phyloP scores from a whole-genome alignment of 2,113 vertebrate species.

The Pan paniscus region DNA sequence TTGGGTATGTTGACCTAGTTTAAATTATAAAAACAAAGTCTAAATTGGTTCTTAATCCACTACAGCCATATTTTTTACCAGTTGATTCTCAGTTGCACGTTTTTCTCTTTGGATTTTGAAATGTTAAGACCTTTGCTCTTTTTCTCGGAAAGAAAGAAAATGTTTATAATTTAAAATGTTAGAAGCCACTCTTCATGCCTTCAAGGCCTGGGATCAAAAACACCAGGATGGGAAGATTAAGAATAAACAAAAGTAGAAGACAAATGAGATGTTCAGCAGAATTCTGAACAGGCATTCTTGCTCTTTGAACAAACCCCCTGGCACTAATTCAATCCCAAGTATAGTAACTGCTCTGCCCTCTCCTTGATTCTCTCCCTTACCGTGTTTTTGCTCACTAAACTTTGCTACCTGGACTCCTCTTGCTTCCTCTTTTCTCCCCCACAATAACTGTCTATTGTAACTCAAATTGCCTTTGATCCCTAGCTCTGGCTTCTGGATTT shows the following conservation, averaged over 20 bases:
- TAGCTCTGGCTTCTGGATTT: not conserved
- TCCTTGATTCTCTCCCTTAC: not conserved
- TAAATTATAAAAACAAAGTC: not conserved
- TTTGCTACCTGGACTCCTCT: not conserved
- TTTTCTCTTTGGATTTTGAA: constrained; percentile 55
- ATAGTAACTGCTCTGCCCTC: not conserved
- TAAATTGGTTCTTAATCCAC: not conserved
- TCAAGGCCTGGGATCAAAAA: not conserved
- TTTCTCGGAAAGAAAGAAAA: constrained; percentile 39
- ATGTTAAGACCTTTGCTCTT: constrained; percentile 57
- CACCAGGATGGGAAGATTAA: not conserved
- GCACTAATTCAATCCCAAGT: not conserved
- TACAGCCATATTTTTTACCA: not conserved
- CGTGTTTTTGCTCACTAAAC: not conserved
- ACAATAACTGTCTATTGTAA: not conserved
- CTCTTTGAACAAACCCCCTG: not conserved
- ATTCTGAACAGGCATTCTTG: not conserved
- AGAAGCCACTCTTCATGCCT: constrained; percentile 7
- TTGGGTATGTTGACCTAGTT: not conserved
- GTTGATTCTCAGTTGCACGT: not conserved
- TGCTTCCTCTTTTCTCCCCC: not conserved
- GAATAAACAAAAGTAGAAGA: constrained; percentile 19
- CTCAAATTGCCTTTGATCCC: not conserved
- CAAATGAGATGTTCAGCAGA: not conserved
- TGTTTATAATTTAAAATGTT: constrained; percentile 47